Base-by-base conservation (phyloP, 1,140 invertebrate species). In the Drosophila melanica region DNA sequence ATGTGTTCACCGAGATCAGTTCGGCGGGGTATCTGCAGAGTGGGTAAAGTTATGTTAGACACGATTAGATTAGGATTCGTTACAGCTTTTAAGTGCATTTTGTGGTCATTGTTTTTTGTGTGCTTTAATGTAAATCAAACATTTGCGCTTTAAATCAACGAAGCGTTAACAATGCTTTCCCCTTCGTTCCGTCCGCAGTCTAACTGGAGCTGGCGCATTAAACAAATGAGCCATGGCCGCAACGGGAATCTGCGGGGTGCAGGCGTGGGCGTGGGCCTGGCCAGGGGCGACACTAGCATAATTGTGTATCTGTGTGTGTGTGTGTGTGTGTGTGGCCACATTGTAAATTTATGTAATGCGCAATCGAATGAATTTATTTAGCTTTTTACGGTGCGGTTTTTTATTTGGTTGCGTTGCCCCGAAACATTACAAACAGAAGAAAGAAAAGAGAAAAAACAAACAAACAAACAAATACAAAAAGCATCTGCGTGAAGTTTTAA, bases 1-100 rank as follows among this genome's bases (percentile, higher is more conserved):
- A 97, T 20, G 97, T 95, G 92, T 98, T 97, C 60, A 98, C 97
- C 45, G 95, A 94, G 11, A 98, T 96, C 66, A 98, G 92, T 94
- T 97, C 95, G 35, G 96, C 95, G 18, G 96, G 96, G 93, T 97
- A 98, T 93, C 96, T 97, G 48, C 14, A 39, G 12, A 44, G 1
- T 11, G 35, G 1, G 16, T 30, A 33, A 53, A 39, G 4, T n/a
- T 39, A 3, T n/a, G 33, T 8, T 45, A 42, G 48, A 45, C 30
- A 33, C 45, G 27, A 18, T 33, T 14, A 5, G 44, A 45, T 20
- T 39, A 41, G 51, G 5, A 3, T 16, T 9, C 2, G 14, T 37
- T 37, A 14, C 30, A 10, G 47, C 23, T 27, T 71, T 82, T 60
- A 68, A 87, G 71, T 75, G 77, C 81, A 78, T 78, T 81, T 78